These are phyloP conservation scores for Parnassius orleans DNA, from an alignment of 2,888 invertebrate species.

Conservation along the genomic window DNA sequence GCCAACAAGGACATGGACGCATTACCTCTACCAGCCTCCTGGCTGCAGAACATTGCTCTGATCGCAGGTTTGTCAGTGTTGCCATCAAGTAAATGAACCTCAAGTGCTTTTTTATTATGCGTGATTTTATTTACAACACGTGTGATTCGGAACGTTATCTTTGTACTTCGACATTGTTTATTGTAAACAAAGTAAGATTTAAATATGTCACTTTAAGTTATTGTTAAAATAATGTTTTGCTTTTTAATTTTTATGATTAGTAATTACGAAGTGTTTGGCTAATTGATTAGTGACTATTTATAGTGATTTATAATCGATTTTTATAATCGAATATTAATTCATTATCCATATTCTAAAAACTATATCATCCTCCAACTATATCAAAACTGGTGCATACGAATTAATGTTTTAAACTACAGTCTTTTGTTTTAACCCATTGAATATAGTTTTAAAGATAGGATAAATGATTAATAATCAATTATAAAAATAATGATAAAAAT, in stretches of 20 bases:
- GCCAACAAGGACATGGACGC: constrained; percentile 43
- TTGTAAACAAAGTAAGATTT: neutral
- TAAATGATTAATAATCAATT: too few species aligned
- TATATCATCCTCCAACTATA: too few species aligned
- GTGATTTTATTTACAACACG: neutral
- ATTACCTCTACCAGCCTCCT: constrained; percentile 45
- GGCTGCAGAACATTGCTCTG: constrained; percentile 58
- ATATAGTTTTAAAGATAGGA: too few species aligned
- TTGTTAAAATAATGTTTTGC: neutral
- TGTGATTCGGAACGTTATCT: neutral
- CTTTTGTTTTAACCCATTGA: too few species aligned
- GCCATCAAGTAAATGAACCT: constrained; percentile 1
- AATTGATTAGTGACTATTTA: neutral
- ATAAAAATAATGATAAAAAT: too few species aligned
- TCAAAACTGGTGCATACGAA: too few species aligned
- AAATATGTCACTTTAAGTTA: constrained; percentile 5
- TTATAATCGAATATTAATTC: too few species aligned
- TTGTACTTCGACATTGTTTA: neutral
- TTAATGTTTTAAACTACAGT: too few species aligned
- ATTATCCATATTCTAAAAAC: too few species aligned
- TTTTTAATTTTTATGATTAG: constrained; percentile 3
- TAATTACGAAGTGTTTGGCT: constrained; percentile 5
- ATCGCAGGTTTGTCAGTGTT: constrained; percentile 45
- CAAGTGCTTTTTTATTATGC: neutral
- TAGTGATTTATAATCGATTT: neutral